Base-by-base conservation (phyloP, 1,140 invertebrate genomes). In the Bombus turneri region DNA sequence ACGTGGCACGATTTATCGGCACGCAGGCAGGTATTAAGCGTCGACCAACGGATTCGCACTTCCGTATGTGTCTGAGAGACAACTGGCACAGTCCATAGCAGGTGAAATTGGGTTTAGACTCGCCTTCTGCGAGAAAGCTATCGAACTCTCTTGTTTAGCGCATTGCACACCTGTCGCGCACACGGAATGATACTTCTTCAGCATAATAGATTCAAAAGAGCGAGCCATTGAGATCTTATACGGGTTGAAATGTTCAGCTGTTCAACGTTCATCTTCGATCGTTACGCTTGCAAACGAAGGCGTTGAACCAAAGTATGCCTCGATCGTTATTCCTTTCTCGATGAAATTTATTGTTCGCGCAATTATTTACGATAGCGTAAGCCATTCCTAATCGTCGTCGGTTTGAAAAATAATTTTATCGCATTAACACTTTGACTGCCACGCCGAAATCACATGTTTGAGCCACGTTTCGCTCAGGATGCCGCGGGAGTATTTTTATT, bases 111-210 rank as follows among this genome's bases (percentile, higher is more conserved):
- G 76, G 41, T 39, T 53, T 89, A 84, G 77, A 81, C 37, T 83
- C 64, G 69, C 80, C 78, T 79, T 79, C 69, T 80, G 79, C 82
- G 74, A 82, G 86, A 88, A 76, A 89, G 68, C 83, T 72, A 83
- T 47, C 62, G 77, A 81, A 88, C 72, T 69, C 62, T 81, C 47
- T 28, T 71, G 73, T 73, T 37, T 68, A 87, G 78, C 64, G 69
- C 74, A 81, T 87, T 84, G 74, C 75, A 59, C 87, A 89, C 85
- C 90, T 91, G 89, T 91, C 90, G 87, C 69, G 18, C 64, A 47
- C 81, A 77, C 69, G 64, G 25, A 86, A 68, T 81, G 73, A 81
- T 79, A 84, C 66, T 59, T 47, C 18, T 83, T 68, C 34, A 15
- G 22, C 18, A 53, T 57, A 25, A 79, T 79, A 72, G 83, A 84